These are phyloP conservation scores for Tenebrosternarchus preto DNA, from an alignment of 2,113 vertebrate genomes.

Conservation along the genomic window DNA sequence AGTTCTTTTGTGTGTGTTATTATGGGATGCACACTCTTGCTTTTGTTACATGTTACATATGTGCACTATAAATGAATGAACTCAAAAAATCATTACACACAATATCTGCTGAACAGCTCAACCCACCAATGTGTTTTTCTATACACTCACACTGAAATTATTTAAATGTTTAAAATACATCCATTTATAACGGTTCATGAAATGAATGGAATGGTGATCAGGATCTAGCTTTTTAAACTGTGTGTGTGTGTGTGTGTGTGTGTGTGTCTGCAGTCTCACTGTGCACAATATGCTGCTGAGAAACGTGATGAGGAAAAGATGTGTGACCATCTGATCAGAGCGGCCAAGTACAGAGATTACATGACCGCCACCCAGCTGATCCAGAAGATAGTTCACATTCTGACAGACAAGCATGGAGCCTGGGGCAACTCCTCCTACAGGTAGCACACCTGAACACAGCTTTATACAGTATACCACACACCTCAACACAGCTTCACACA, in stretches of 20 bases:
- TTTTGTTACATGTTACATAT: too few relatives aligned
- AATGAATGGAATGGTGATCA: too few relatives aligned
- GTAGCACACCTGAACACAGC: slow-evolving; percentile 66
- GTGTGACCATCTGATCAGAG: slow-evolving; percentile 96
- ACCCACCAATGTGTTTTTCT: too few relatives aligned
- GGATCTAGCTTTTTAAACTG: too few relatives aligned
- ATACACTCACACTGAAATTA: too few relatives aligned
- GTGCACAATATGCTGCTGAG: slow-evolving; percentile 93
- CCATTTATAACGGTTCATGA: too few relatives aligned
- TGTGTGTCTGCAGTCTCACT: slow-evolving; percentile 78
- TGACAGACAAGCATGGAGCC: slow-evolving; percentile 95
- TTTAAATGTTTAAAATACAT: too few relatives aligned
- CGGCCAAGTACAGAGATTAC: slow-evolving; percentile 94
- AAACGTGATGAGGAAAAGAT: slow-evolving; percentile 97
- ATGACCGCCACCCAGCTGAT: slow-evolving; percentile 93
- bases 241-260: slow-evolving; percentile 10
- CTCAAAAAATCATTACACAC: too few relatives aligned
- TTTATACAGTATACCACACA: neutral
- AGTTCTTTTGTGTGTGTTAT: too few relatives aligned
- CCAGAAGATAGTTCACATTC: slow-evolving; percentile 96
- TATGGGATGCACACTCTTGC: too few relatives aligned
- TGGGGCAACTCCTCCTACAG: slow-evolving; percentile 88
- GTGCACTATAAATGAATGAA: too few relatives aligned
- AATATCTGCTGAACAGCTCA: too few relatives aligned
- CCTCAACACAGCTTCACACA: neutral